Evolutionary conservation across 1,140 invertebrate species (phyloP), one percentile per base, ranked within the genome.

Genomic region (Trinorchestia longiramus): DNA sequence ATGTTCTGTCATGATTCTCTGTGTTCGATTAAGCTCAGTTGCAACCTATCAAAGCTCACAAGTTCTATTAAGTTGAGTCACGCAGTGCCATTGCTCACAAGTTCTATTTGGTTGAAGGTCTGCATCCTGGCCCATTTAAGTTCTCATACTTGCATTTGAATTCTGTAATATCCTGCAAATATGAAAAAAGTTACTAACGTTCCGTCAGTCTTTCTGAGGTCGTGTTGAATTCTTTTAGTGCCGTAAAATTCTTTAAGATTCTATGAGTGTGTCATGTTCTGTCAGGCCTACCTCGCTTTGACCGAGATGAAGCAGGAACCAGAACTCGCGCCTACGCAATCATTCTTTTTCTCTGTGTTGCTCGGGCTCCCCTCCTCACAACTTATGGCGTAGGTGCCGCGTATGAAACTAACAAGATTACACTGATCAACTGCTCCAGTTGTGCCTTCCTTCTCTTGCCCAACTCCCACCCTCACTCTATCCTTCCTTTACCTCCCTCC

Each of bases 391-490:
- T 44, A 42, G 23, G 43, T 15, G 92, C 92, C 43, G 92, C 92
- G 92, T 94, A 94, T 94, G 92, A 94, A 94, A 42, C 92, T 94
- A 94, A 94, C 92, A 42, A 45, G 92, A 94, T 94, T 94, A 94
- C 44, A 94, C 92, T 94, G 92, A 94, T 94, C 92, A 94, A 77
- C 62, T 77, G 62, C 62, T 77, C 62, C 62, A 77, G 62, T 77
- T 77, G 62, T 77, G 92, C 92, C 92, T 44, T 36, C 44, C n/a
- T n/a, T 11, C 19, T n/a, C 92, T 40, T 40, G 23, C 92, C 92
- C 36, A 15, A 8, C 92, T 23, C 43, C 44, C 19, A 42, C 47
- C 87, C 40, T 92, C 43, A 19, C 43, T 94, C 11, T 36, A 8
- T 94, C 6, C 41, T 36, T n/a, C 44, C 47, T 40, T 47, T 4